Percentiles rank a stretch among this genome's conserved stretches.
These are phyloP conservation scores for Syngnathus acus DNA, from an alignment of 2,797 vertebrate species.

Conservation along the genomic window DNA sequence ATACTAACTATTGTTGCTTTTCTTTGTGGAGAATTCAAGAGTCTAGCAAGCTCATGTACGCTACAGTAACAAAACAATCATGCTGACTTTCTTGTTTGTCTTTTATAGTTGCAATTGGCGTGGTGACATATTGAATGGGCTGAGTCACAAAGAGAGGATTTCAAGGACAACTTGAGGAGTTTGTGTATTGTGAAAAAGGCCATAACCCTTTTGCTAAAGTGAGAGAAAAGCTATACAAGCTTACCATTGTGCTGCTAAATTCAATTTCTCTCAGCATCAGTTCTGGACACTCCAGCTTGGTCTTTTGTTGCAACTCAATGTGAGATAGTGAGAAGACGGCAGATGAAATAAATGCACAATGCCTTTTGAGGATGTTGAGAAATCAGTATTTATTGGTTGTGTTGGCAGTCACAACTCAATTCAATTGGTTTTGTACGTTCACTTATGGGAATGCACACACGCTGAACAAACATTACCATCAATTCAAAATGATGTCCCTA, in stretches of 20 bases:
- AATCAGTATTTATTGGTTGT: neutral
- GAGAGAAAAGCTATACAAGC: conserved; percentile 6
- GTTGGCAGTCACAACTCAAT: neutral
- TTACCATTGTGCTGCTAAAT: conserved; percentile 34
- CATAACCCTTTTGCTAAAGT: conserved; percentile 22
- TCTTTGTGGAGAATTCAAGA: conserved; percentile 15
- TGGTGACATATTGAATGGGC: conserved; percentile 31
- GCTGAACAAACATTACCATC: neutral
- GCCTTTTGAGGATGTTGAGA: neutral
- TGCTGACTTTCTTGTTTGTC: conserved; percentile 1
- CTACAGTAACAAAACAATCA: conserved; percentile 30
- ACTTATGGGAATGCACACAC: neutral
- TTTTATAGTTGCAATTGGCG: too few species aligned
- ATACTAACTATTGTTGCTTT: conserved; percentile 28
- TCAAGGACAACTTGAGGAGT: conserved; percentile 42
- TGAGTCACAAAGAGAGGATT: conserved; percentile 13
- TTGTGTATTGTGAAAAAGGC: conserved; percentile 25
- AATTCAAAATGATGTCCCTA: neutral
- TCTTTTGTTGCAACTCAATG: conserved; percentile 11
- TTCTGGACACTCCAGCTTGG: conserved; percentile 17
- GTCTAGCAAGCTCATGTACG: conserved; percentile 15
- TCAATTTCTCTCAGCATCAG: conserved; percentile 24
- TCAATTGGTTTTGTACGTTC: neutral
- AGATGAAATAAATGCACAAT: neutral
- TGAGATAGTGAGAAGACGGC: conserved; percentile 11